These are phyloP conservation scores for Reticulitermes speratus DNA, from an alignment of 1,140 invertebrate species.

Conservation along the genomic window DNA sequence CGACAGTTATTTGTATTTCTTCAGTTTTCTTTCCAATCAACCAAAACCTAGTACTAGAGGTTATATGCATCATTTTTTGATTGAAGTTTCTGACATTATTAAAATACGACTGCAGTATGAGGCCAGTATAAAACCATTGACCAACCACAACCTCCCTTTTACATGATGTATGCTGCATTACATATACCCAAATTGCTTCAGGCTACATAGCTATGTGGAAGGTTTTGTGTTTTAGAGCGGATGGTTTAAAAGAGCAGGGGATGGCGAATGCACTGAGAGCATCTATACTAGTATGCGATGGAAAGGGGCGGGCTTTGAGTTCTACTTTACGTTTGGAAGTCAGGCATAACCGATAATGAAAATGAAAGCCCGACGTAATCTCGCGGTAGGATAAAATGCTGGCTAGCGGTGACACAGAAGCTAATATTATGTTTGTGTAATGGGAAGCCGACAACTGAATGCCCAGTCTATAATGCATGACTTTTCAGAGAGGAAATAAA, in stretches of 20 bases:
- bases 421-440: not conserved
- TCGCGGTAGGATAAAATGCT: not conserved
- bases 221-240: not conserved
- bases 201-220: not conserved
- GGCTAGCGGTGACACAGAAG: not conserved
- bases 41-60: not conserved
- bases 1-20: not conserved
- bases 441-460: not conserved
- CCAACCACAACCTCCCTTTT: not conserved
- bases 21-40: not conserved
- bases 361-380: not conserved
- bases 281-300: not conserved
- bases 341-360: slow-evolving; percentile 9
- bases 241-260: not conserved
- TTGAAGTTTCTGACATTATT: not conserved
- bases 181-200: not conserved
- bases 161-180: not conserved
- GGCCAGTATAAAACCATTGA: too few species aligned
- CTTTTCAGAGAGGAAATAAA: slow-evolving; percentile 13
- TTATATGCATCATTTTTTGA: not conserved
- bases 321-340: not conserved
- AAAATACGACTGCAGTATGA: not conserved
- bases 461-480: not conserved
- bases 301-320: not conserved
- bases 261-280: not conserved